Evolutionary conservation across 92 coral and sea anemone genomes (phyloP).

Genomic region (Zoanthus gigantus): DNA sequence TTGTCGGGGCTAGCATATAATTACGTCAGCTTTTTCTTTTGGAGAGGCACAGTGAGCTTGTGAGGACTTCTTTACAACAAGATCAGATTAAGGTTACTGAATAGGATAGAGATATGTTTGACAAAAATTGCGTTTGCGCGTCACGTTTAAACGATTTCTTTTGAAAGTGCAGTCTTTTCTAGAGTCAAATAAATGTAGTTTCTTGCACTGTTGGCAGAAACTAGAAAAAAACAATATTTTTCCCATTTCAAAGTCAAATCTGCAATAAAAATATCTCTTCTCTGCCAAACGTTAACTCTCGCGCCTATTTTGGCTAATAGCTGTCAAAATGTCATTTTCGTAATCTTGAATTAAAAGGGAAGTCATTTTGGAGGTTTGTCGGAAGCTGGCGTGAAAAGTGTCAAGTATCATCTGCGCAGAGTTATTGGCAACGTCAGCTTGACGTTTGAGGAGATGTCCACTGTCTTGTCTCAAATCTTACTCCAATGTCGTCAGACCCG

Average conservation of each 20-base stretch:
- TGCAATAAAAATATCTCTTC: background rate
- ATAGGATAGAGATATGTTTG: too few species aligned
- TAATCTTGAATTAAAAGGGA: conserved; percentile 16
- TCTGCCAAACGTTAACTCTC: too few species aligned
- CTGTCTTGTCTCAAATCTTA: too few species aligned
- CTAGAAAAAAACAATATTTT: too few species aligned
- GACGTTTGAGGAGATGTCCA: conserved; percentile 55
- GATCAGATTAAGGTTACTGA: background rate
- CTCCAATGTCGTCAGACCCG: too few species aligned
- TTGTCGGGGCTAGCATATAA: conserved; percentile 60
- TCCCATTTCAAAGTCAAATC: background rate
- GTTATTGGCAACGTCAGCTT: conserved; percentile 63
- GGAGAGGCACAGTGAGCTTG: background rate
- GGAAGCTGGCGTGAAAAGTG: conserved; percentile 68
- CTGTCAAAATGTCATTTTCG: too few species aligned
- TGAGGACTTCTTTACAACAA: background rate
- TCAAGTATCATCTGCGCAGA: conserved; percentile 55
- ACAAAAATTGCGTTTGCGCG: too few species aligned
- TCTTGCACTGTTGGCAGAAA: too few species aligned
- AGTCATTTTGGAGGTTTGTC: conserved; percentile 17
- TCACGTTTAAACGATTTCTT: too few species aligned
- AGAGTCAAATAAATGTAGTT: too few species aligned
- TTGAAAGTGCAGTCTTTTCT: too few species aligned
- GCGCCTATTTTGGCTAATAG: too few species aligned
- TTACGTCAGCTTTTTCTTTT: conserved; percentile 20